phyloP scores from a whole-genome alignment of 2,113 vertebrate species.

The Balaeniceps rex region DNA sequence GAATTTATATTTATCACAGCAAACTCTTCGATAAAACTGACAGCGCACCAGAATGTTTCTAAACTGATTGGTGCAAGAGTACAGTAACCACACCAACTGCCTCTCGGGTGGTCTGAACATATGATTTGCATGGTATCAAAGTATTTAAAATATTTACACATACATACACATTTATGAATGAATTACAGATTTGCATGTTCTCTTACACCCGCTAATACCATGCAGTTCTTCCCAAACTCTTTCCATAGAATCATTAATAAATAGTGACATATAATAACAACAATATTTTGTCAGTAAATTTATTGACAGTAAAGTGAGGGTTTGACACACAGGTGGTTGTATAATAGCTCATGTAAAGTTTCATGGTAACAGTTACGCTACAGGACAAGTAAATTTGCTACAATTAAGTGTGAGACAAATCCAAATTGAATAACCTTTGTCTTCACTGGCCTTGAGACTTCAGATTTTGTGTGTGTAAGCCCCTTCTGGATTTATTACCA shows the following conservation, averaged over 20 bases:
- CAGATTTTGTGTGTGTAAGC: background rate
- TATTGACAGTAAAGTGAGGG: background rate
- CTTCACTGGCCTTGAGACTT: background rate
- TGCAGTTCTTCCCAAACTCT: background rate
- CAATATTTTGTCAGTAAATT: background rate
- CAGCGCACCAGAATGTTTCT: background rate
- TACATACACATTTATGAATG: accelerated
- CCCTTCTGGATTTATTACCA: background rate
- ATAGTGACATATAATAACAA: accelerated
- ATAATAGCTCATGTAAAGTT: background rate
- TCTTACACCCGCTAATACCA: background rate
- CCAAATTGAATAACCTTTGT: background rate
- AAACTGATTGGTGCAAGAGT: accelerated
- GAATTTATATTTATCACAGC: background rate
- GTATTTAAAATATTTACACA: background rate
- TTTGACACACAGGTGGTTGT: background rate
- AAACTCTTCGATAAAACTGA: background rate
- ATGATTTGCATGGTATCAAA: accelerated
- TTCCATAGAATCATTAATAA: background rate
- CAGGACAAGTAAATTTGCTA: background rate
- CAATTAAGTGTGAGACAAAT: background rate
- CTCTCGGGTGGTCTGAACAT: background rate
- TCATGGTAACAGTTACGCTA: accelerated
- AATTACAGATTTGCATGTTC: accelerated
- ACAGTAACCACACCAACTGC: no score